A percentile compares a stretch with the other conserved stretches of the same genome.
Conservation (phyloP, 2,113 vertebrate genomes). For the Phaethon lepturus region DNA sequence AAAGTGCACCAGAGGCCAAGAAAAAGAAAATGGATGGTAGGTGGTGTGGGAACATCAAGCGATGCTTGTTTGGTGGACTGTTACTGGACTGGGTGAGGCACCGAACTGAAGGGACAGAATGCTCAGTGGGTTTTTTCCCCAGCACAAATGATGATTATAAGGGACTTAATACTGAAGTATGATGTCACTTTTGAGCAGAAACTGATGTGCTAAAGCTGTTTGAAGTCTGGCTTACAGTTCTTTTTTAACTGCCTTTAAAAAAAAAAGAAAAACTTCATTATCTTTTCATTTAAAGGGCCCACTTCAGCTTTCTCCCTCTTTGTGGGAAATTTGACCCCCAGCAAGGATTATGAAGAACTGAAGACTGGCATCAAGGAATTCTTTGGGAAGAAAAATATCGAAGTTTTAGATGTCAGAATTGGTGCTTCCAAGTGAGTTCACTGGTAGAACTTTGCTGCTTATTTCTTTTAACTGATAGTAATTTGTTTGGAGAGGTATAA, state of each 20-base stretch:
- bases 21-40: conserved; percentile 77
- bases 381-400: conserved; percentile 88
- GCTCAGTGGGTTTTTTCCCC: background rate
- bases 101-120: background rate
- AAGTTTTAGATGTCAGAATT: conserved; percentile 86
- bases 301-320: conserved; percentile 83
- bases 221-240: background rate
- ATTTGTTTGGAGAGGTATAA: background rate
- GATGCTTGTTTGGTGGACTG: background rate
- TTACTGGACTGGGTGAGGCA: background rate
- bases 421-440: conserved; percentile 85
- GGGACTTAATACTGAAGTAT: conserved; percentile 89
- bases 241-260: background rate
- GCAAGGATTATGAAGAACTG: conserved; percentile 88
- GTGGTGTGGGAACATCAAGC: background rate
- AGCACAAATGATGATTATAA: conserved; percentile 77
- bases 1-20: conserved; percentile 78
- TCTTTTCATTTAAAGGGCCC: conserved; percentile 21
- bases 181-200: conserved; percentile 70
- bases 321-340: conserved; percentile 85
- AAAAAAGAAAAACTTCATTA: background rate
- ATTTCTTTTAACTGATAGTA: background rate
- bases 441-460: background rate
- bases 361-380: conserved; percentile 84
- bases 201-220: conserved; percentile 75